phyloP scores from a whole-genome alignment of 2,888 invertebrate genomes.

The Malthinus seriepunctatus region DNA sequence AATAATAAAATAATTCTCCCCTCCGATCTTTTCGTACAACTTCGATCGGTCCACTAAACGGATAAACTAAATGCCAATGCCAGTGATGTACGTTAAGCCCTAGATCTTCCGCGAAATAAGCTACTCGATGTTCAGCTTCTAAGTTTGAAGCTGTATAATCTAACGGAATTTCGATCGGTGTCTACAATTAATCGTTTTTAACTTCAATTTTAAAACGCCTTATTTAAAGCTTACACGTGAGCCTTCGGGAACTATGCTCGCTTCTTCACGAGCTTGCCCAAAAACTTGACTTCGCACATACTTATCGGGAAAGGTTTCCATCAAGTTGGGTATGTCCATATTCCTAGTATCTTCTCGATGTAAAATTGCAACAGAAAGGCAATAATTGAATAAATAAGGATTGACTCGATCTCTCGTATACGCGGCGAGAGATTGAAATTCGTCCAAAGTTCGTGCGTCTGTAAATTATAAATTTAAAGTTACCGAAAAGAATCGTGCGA shows the following conservation, averaged over 20 bases:
- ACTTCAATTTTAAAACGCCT: constrained; percentile 16
- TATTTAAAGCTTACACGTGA: constrained; percentile 59
- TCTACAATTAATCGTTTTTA: constrained; percentile 51
- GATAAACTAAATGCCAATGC: constrained; percentile 92
- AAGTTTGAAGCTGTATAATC: constrained; percentile 76
- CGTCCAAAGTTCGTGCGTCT: constrained; percentile 72
- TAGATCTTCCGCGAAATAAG: constrained; percentile 85
- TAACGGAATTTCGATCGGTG: constrained; percentile 68
- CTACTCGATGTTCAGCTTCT: constrained; percentile 78
- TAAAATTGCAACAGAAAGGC: constrained; percentile 73
- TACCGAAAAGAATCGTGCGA: not conserved
- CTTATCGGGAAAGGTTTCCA: constrained; percentile 80
- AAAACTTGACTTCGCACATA: constrained; percentile 78
- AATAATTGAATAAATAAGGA: constrained; percentile 80
- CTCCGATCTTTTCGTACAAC: constrained; percentile 77
- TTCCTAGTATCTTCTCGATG: constrained; percentile 74
- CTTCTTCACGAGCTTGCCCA: constrained; percentile 69
- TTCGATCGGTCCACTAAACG: constrained; percentile 65
- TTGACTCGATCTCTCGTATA: constrained; percentile 76
- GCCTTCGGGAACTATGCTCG: constrained; percentile 63
- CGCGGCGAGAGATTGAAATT: constrained; percentile 70
- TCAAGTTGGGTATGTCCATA: constrained; percentile 71
- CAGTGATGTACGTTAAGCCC: constrained; percentile 88
- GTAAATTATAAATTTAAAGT: constrained; percentile 26
- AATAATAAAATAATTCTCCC: constrained; percentile 79